Evolutionary conservation across 2,888 invertebrate species (phyloP), one percentile per base, ranked within the genome.

Genomic region (Neoaliturus tenellus): DNA sequence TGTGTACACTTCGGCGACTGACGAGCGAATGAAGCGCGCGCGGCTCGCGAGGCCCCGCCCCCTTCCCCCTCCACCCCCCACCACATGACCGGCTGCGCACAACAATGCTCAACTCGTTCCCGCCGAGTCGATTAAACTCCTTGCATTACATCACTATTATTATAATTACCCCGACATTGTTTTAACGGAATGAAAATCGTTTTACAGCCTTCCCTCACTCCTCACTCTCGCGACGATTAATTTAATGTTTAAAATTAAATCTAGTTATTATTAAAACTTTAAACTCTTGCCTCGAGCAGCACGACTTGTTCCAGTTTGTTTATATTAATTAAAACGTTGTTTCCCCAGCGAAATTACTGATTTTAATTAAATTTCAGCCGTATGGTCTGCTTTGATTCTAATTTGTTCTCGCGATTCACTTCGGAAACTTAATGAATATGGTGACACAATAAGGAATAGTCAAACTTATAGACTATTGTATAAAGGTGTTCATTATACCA

Each of bases 131-230:
- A 84, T 81, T 84, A 81, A 75, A 75, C 75, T 81, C 78, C 84
- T 67, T 35, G 67, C 84, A 84, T 84, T 84, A 84, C 84, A 84
- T 84, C 81, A 84, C 84, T 84, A 84, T 84, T 84, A 84, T 84
- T 84, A 82, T 84, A 82, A 82, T 82, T 82, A 73, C 82, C 73
- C 71, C 51, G 39, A 82, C 82, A 82, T 82, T 82, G 82, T 82
- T 82, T 73, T 73, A 82, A 73, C 82, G 73, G 73, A 82, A 82
- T 82, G 73, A 82, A 82, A 82, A 82, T 82, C 82, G 82, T 73
- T 82, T 82, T 78, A 78, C 55, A 78, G 55, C 78, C 78, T 55
- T 31, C 48, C 55, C 35, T 55, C 48, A 55, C 31, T n/a, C 25
- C 62, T 62, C 62, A 51, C 51, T 51, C 31, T 62, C n/a, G 17